Evolutionary conservation across 2,888 invertebrate genomes (phyloP), one percentile per base, ranked within the genome.

Genomic region (Machimus atricapillus): DNA sequence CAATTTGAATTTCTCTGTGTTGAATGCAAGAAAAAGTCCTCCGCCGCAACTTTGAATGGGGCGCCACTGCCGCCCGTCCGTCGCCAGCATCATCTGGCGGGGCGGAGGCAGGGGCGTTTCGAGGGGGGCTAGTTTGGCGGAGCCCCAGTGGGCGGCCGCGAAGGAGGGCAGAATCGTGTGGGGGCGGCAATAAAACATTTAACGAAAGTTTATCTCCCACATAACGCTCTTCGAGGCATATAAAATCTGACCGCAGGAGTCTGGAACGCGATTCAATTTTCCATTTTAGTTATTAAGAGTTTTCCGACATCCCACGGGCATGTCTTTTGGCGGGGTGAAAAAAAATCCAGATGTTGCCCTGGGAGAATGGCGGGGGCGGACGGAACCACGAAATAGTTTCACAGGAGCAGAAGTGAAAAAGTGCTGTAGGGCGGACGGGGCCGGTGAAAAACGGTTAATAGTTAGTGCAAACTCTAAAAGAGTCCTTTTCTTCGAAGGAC

Each of bases 231-330:
- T 37, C 27, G 74, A 56, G 43, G 73, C 40, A 43, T 40, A 73
- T 37, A 83, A 85, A 73, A 74, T 56, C 43, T 74, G 52, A 85
- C 85, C 85, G 74, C 85, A 85, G 85, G 46, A 74, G n/a, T 43
- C 74, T 6, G 40, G 27, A 37, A 56, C 37, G 34, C 85, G 19
- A 85, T 85, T 85, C 74, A 73, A 56, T 74, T 34, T 85, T 43
- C 73, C 46, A 85, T 85, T 85, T 85, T 31, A 46, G 85, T 85
- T 83, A 83, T 83, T 83, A 83, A 83, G 66, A 83, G 66, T 37
- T 83, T 83, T 66, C 23, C 66, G 19, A 66, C 82, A 66, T 66
- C 37, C 66, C 56, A 34, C 82, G 23, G 40, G 27, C 34, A 66
- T 56, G 82, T 66, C 79, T 79, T 79, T 56, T 52, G 66, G 27